Conservation (phyloP, 53 echinoderm and acorn worm genomes). For the Luidia sarsii region DNA sequence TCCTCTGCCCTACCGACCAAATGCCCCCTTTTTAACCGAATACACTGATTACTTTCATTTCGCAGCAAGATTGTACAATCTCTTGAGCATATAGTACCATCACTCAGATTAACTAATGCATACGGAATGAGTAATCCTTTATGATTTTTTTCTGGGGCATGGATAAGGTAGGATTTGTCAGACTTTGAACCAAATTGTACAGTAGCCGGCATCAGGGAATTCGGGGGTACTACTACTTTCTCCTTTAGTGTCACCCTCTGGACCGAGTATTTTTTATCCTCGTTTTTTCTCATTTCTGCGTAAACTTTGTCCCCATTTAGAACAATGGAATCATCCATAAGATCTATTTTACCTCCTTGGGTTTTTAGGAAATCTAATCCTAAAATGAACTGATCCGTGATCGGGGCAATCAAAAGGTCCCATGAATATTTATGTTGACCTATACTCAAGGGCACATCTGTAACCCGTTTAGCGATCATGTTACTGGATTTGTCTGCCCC, state of each 20-base stretch:
- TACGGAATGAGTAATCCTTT: neutral
- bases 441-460: neutral
- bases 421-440: slow-evolving; percentile 1
- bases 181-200: neutral
- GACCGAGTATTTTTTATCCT: neutral
- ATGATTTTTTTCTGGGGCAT: neutral
- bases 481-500: slow-evolving; percentile 3
- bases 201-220: neutral
- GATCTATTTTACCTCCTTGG: neutral
- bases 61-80: neutral
- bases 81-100: neutral
- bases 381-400: neutral
- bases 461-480: neutral
- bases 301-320: slow-evolving; percentile 8
- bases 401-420: neutral
- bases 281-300: slow-evolving; percentile 12
- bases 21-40: neutral
- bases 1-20: slow-evolving; percentile 2
- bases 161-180: neutral
- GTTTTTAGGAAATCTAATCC: slow-evolving; percentile 1
- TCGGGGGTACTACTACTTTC: neutral
- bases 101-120: neutral
- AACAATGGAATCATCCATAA: neutral
- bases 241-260: neutral
- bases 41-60: neutral